phyloP scores from a whole-genome alignment of 2,113 vertebrate genomes.

The Sylvilagus bachmani region DNA sequence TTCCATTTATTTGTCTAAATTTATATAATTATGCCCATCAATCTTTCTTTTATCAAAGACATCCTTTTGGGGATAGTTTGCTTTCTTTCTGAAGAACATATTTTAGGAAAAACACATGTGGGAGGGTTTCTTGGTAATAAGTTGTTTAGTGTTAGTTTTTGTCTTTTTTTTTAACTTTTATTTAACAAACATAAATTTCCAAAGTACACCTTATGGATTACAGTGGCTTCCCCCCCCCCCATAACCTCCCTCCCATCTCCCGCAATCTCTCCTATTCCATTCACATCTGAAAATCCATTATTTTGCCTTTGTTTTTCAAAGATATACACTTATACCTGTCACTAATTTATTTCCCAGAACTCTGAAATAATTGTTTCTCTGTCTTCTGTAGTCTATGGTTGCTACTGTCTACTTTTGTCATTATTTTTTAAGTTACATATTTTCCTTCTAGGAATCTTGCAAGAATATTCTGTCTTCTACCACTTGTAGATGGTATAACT shows the following conservation, averaged over 20 bases:
- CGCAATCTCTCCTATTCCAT: no score
- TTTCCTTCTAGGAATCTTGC: not conserved
- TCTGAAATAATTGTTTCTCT: constrained; percentile 26
- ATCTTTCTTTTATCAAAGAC: not conserved
- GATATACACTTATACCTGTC: not conserved
- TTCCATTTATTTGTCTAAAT: constrained; percentile 1
- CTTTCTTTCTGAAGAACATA: not conserved
- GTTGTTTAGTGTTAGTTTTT: constrained; percentile 3
- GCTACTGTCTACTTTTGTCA: not conserved
- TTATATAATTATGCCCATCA: not conserved
- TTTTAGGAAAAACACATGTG: not conserved
- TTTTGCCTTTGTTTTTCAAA: constrained; percentile 59
- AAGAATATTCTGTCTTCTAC: not conserved
- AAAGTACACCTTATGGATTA: no score
- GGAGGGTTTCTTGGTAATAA: constrained; percentile 2
- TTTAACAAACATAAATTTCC: no score
- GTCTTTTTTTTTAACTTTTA: constrained; percentile 17
- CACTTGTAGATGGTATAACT: not conserved
- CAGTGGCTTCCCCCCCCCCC: no score
- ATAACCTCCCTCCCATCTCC: no score
- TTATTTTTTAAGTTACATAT: not conserved
- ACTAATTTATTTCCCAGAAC: not conserved
- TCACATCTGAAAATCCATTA: not conserved
- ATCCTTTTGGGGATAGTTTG: not conserved
- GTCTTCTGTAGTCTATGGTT: not conserved